Evolutionary conservation across 2,888 invertebrate genomes (phyloP), one percentile per base, ranked within the genome.

Genomic region (Dasysyrphus albostriatus): DNA sequence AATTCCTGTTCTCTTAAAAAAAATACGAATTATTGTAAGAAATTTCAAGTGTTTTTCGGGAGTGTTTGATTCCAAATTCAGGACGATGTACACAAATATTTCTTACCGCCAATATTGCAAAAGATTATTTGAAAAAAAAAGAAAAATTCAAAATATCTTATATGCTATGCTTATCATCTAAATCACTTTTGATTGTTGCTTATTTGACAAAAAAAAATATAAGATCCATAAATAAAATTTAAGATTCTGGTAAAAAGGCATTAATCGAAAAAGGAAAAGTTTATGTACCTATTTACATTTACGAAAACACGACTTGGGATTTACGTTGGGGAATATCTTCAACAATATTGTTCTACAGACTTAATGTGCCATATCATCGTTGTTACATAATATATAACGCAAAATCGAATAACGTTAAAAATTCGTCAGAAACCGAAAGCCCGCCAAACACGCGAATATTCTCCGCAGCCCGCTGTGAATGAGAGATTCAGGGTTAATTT

Each of bases 101-200:
- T 39, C 16, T 39, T 16, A 51, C 19, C 51, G 49, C 19, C 29
- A 24, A 54, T 69, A 69, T 69, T 69, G 69, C 69, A 69, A 42
- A 39, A 10, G 24, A 29, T 49, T 16, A 56, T 1, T 37, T 47
- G n/a, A 37, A 32, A 34, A 32, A 10, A 54, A 63, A n/a, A 65
- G 19, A 65, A 49, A 47, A 47, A 34, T 32, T 39, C 14, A 42
- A 61, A 42, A 74, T 56, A 67, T 63, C 83, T 74, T 83, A 83
- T 70, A 65, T 61, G 14, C 78, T 87, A 83, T 78, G 84, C 92
- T 91, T 92, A 91, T 90, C 89, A 69, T 90, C 92, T 92, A 92
- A 92, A 92, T 92, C 92, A 92, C 92, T 91, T 91, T 92, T 91
- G 90, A 90, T 90, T 89, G 90, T 89, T 88, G 89, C 89, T 89